phyloP scores from a whole-genome alignment of 2,797 vertebrate species.

The Myotis myotis region DNA sequence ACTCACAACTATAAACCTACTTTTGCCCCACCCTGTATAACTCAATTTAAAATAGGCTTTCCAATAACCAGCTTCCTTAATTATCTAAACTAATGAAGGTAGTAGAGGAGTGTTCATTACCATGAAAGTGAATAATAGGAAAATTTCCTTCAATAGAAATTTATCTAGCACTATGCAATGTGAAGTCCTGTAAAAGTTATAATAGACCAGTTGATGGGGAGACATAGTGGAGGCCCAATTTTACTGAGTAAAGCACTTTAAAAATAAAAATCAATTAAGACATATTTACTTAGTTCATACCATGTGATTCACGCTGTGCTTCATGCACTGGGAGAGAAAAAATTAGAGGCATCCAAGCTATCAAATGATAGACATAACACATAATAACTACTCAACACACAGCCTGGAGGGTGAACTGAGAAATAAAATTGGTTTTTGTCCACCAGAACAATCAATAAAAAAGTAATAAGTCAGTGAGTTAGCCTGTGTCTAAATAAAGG shows the following conservation, averaged over 20 bases:
- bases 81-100: neutral
- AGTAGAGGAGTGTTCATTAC: neutral
- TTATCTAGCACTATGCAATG: neutral
- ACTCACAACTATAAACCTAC: neutral
- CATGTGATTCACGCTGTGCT: neutral
- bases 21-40: neutral
- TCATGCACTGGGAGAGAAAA: neutral
- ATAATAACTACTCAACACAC: neutral
- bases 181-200: neutral
- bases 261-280: conserved; percentile 2
- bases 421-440: neutral
- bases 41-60: neutral
- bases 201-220: neutral
- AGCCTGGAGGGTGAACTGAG: neutral
- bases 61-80: neutral
- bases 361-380: neutral
- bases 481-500: neutral
- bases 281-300: neutral
- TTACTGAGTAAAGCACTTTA: neutral
- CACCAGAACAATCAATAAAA: neutral
- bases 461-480: neutral
- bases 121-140: neutral
- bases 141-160: conserved; percentile 3
- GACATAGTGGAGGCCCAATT: neutral
- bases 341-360: neutral